Base-by-base conservation (phyloP, 2,888 invertebrate species). In the Muscina levida region DNA sequence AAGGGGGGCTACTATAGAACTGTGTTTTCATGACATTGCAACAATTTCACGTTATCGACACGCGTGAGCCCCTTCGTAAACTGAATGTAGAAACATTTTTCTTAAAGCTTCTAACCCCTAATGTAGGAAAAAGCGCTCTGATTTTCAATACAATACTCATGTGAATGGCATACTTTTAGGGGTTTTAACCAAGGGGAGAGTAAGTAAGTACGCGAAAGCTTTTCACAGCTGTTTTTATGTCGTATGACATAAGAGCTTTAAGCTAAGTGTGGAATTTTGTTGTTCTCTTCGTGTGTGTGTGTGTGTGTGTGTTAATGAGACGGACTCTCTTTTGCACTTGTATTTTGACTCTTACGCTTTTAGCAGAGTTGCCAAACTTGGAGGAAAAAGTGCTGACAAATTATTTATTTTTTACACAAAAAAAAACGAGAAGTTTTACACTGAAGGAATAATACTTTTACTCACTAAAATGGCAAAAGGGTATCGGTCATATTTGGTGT, bases 21-120 rank as follows among this genome's bases (percentile, higher is more conserved):
- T 31, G 31, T 51, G 19, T 51, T 51, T 31, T 31, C 31, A 39
- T 59, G 62, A 17, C 62, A 62, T 42, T 59, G 37, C 59, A 37
- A 37, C 39, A 11, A 42, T 22, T 62, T 62, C 62, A 31, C 53
- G 78, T 57, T 78, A 75, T 72, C 57, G 51, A 62, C 78, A 78
- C 81, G 70, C 70, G 75, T 59, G 72, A 76, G 53, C 17, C 68
- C 76, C 70, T 79, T 68, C 44, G 65, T 59, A 70, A 82, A 82
- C 82, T 82, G 65, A 37, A 56, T 26, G 76, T 70, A 71, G 57
- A 66, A 24, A 66, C 37, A 22, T 70, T 72, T 76, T 44, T 65
- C 72, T 70, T 66, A 79, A 78, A 79, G 72, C 76, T 82, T 79
- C 56, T 71, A 67, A 76, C 79, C 72, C 72, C 53, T 57, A 70